These are phyloP conservation scores for Hystrix cristata DNA, from an alignment of 2,113 vertebrate species.

Conservation along the genomic window DNA sequence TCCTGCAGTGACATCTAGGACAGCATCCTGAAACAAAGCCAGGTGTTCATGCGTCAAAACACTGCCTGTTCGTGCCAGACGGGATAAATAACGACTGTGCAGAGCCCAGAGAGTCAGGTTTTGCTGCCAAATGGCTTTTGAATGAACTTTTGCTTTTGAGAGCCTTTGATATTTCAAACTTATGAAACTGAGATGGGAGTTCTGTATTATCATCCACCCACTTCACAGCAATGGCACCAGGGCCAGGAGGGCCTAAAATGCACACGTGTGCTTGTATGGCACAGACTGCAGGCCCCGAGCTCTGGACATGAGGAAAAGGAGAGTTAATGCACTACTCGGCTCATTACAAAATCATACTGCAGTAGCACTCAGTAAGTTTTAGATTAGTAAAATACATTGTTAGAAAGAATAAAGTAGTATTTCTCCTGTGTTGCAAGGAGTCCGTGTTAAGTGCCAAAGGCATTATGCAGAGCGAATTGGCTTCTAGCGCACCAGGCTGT, in stretches of 20 bases:
- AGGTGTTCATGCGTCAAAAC: not conserved
- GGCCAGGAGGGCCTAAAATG: rapidly evolving
- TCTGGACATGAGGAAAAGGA: not conserved
- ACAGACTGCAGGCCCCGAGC: not conserved
- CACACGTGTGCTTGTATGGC: too few relatives aligned
- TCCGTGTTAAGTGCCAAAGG: not conserved
- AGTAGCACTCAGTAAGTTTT: not conserved
- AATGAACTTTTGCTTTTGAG: not conserved
- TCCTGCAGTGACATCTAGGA: not conserved
- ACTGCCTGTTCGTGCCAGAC: not conserved
- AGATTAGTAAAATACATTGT: not conserved
- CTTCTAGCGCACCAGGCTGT: not conserved
- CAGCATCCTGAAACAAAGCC: not conserved
- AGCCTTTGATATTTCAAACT: not conserved
- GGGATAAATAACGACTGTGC: not conserved
- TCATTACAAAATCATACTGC: not conserved
- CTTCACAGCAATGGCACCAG: not conserved
- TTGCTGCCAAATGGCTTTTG: not conserved
- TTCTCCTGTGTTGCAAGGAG: not conserved
- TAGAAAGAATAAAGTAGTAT: not conserved
- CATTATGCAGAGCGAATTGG: rapidly evolving
- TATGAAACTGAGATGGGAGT: not conserved
- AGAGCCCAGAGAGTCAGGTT: not conserved
- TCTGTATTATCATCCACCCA: too few relatives aligned
- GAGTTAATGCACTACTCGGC: too few relatives aligned